phyloP scores from a whole-genome alignment of 2,888 invertebrate genomes.

The Phortica magna region DNA sequence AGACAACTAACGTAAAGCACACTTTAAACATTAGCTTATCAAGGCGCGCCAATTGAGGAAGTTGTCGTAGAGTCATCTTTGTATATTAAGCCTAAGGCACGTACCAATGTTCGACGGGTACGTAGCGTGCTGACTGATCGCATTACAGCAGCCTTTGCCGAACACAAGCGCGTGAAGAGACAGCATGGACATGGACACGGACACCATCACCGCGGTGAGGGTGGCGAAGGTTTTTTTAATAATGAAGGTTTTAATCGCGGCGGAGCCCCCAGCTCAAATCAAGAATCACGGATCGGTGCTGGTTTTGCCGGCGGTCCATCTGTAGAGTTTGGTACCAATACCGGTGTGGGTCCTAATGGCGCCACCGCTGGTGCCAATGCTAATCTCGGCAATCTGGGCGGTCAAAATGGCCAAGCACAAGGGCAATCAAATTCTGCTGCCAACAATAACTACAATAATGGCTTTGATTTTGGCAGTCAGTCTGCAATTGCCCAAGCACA shows the following conservation, averaged over 20 bases:
- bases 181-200: slow-evolving; percentile 39
- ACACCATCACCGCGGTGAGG: background rate
- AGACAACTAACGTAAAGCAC: background rate
- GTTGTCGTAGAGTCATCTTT: slow-evolving; percentile 79
- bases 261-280: slow-evolving; percentile 44
- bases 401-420: slow-evolving; percentile 65
- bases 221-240: slow-evolving; percentile 16
- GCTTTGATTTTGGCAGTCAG: slow-evolving; percentile 64
- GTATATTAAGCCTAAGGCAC: slow-evolving; percentile 77
- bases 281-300: slow-evolving; percentile 35
- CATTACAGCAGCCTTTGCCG: slow-evolving; percentile 48
- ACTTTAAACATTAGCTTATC: slow-evolving; percentile 58
- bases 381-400: slow-evolving; percentile 48
- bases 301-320: slow-evolving; percentile 46
- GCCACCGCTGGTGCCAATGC: slow-evolving; percentile 60
- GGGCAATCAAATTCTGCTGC: slow-evolving; percentile 73
- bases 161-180: slow-evolving; percentile 71
- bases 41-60: slow-evolving; percentile 77
- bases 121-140: slow-evolving; percentile 50
- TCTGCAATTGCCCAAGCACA: slow-evolving; percentile 76
- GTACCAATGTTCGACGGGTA: slow-evolving; percentile 54
- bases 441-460: slow-evolving; percentile 58
- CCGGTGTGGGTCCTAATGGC: slow-evolving; percentile 57
- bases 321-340: slow-evolving; percentile 54
- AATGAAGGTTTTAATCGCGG: background rate